Conservation (phyloP, 2,888 invertebrate species). For the Macropis europaea region DNA sequence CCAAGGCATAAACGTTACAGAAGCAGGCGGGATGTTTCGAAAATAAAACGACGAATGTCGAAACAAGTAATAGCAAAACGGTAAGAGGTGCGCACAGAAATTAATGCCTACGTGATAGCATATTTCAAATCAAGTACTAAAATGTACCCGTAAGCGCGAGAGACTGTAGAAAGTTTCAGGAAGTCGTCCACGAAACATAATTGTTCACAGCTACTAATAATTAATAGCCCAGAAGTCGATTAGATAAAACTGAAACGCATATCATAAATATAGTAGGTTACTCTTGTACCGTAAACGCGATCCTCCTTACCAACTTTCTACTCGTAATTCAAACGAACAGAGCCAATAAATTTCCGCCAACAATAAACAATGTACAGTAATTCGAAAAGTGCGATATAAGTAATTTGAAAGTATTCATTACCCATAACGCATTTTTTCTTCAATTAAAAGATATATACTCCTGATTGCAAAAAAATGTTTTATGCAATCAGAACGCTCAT, state of each 20-base stretch:
- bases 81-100: neutral
- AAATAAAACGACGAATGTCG: neutral
- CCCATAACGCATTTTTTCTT: neutral
- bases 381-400: conserved; percentile 15
- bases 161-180: conserved; percentile 56
- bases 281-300: conserved; percentile 48
- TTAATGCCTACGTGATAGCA: neutral
- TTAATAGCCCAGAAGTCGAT: conserved; percentile 67
- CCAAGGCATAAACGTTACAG: no score
- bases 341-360: conserved; percentile 55
- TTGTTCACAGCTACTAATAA: conserved; percentile 70
- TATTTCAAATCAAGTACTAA: neutral
- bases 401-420: conserved; percentile 10
- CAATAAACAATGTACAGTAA: conserved; percentile 53
- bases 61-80: neutral
- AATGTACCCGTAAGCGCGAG: neutral
- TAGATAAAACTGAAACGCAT: conserved; percentile 66
- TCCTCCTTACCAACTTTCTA: conserved; percentile 62
- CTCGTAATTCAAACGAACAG: conserved; percentile 58
- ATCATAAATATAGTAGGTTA: conserved; percentile 58
- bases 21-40: no score
- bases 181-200: conserved; percentile 61
- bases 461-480: neutral
- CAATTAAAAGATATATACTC: neutral
- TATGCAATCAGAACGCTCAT: neutral